phyloP scores from a whole-genome alignment of 2,113 vertebrate genomes.

The Pelmatolapia mariae region DNA sequence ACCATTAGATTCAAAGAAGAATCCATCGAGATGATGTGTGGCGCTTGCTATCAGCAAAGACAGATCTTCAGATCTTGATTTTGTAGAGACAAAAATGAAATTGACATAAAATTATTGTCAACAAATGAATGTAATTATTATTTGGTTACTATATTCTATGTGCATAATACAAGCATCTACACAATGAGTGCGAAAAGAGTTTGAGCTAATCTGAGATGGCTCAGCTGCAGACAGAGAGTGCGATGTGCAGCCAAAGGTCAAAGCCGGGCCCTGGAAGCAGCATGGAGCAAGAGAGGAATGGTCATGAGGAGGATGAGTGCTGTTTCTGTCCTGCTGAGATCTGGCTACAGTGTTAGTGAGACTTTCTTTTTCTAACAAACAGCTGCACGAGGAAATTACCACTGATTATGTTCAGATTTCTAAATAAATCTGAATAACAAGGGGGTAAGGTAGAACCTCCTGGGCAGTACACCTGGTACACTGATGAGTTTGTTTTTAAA shows the following conservation, averaged over 20 bases:
- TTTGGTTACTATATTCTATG: background rate
- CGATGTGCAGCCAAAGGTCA: conserved; percentile 44
- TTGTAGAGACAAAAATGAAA: background rate
- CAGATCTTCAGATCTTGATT: background rate
- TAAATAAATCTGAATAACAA: background rate
- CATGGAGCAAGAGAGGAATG: conserved; percentile 32
- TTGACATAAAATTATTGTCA: background rate
- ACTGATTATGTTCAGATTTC: background rate
- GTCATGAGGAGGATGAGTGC: conserved; percentile 45
- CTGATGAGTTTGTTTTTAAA: background rate
- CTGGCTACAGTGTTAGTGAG: conserved; percentile 12
- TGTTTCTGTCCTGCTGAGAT: conserved; percentile 39
- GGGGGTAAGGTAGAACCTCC: background rate
- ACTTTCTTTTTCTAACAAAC: conserved; percentile 2
- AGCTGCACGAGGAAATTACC: background rate
- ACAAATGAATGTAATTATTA: background rate
- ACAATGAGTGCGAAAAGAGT: background rate
- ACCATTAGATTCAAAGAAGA: background rate
- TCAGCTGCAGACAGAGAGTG: conserved; percentile 46
- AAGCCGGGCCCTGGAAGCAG: conserved; percentile 24
- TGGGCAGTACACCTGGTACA: background rate
- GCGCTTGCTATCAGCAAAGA: background rate
- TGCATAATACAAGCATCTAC: background rate
- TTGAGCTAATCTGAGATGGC: conserved; percentile 14
- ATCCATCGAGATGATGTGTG: background rate